These are phyloP conservation scores for Antheraea mylitta DNA, from an alignment of 1,140 invertebrate genomes.

Conservation along the genomic window DNA sequence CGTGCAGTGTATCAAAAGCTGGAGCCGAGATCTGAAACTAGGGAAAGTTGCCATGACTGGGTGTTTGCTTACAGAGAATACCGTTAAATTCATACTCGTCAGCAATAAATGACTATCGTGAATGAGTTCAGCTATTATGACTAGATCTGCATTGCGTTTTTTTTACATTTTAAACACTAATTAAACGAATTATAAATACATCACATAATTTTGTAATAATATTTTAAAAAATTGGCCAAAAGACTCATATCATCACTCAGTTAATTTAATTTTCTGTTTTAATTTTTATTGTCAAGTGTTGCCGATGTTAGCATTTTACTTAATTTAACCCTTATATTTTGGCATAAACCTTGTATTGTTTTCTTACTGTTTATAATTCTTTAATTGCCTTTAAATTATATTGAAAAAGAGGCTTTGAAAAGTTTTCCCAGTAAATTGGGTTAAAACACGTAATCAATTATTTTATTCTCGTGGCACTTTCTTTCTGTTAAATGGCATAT, in stretches of 20 bases:
- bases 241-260: too few species aligned
- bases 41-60: conserved; percentile 56
- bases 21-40: conserved; percentile 52
- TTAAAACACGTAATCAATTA: too few species aligned
- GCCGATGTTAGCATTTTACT: too few species aligned
- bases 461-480: too few species aligned
- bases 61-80: conserved; percentile 38
- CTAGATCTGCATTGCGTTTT: background rate
- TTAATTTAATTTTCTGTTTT: too few species aligned
- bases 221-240: background rate
- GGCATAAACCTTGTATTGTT: too few species aligned
- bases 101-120: conserved; percentile 1
- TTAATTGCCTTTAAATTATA: too few species aligned
- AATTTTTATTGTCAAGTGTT: background rate
- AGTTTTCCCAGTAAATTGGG: too few species aligned
- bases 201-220: background rate
- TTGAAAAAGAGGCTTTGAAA: too few species aligned
- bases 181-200: background rate
- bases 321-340: too few species aligned
- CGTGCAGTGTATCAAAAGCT: background rate
- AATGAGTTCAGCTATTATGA: background rate
- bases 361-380: too few species aligned
- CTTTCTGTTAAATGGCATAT: too few species aligned
- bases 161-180: background rate
- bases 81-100: conserved; percentile 17